Base-by-base conservation (phyloP, 2,797 vertebrate genomes). In the Falco berigora region DNA sequence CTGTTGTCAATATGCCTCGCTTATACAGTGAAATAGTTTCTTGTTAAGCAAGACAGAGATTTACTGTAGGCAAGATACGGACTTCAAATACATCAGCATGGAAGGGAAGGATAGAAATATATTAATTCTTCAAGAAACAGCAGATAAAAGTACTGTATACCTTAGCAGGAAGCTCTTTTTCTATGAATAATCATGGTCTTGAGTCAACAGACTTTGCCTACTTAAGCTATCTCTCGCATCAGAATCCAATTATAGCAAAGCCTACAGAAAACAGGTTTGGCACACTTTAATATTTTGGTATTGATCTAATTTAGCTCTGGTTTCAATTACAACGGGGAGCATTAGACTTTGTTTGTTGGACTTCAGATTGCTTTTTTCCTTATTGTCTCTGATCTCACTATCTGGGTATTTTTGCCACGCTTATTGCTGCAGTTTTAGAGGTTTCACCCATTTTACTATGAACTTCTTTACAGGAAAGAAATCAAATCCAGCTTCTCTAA, bases 291-390 rank as follows among this genome's bases (percentile, higher is more conserved):
- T 82, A 52, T 96, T 97, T 96, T 96, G 86, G 89, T 93, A 96
- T 97, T 97, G 88, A 97, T 95, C 95, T 95, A 96, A 97, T 97
- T 97, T 96, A 97, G 76, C 94, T 97, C 91, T 97, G 93, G 95
- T 94, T 97, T 87, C 94, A 86, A 92, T 96, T 97, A 96, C 86
- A 97, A 96, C 0, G 0, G 91, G 50, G 63, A 82, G 75, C 78
- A 89, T 95, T 58, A 88, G 59, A 83, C 73, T 91, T 80, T 82
- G 85, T 94, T 97, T 80, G 82, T 78, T 82, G 86, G 90, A 71
- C 22, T 81, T 59, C 10, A 82, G 84, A 92, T 89, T 61, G 76
- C 53, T 78, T 94, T 92, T 80, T 82, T 32, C 64, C 55, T 94
- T 84, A 44, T 55, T 94, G 82, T 80, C 78, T 95, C 81, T 86